Evolutionary conservation across 2,113 vertebrate species (phyloP).

Genomic region (Athene noctua): DNA sequence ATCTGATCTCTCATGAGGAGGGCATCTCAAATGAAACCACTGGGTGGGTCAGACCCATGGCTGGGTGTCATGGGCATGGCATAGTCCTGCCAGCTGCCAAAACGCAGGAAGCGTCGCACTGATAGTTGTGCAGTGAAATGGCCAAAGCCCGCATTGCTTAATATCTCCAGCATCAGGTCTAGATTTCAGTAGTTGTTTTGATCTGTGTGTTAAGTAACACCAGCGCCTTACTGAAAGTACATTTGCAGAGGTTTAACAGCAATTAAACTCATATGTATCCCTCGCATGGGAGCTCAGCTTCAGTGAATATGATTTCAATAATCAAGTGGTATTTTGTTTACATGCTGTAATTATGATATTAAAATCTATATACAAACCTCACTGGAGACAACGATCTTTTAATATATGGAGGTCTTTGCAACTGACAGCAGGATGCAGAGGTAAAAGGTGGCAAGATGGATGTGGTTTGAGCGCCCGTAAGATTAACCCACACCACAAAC

Average conservation of each 20-base stretch:
- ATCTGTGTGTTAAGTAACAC: not conserved
- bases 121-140: not conserved
- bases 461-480: not conserved
- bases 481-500: not conserved
- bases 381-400: not conserved
- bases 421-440: not conserved
- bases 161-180: not conserved
- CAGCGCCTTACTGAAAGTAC: not conserved
- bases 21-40: not conserved
- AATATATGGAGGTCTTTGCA: not conserved
- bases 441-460: not conserved
- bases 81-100: not conserved
- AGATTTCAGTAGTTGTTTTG: conserved; percentile 39
- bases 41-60: not conserved
- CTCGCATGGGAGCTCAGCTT: conserved; percentile 11
- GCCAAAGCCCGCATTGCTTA: not conserved
- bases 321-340: conserved; percentile 58
- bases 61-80: not conserved
- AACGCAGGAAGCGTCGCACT: fast-evolving
- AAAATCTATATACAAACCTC: conserved; percentile 17
- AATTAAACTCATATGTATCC: conserved; percentile 55
- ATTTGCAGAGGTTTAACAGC: conserved; percentile 16
- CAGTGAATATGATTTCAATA: conserved; percentile 51
- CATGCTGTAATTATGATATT: conserved; percentile 33
- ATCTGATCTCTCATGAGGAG: not conserved